A percentile compares a stretch with the other conserved stretches of the same genome.
Conservation (phyloP, 1,140 invertebrate genomes). For the Coptotermes formosanus region DNA sequence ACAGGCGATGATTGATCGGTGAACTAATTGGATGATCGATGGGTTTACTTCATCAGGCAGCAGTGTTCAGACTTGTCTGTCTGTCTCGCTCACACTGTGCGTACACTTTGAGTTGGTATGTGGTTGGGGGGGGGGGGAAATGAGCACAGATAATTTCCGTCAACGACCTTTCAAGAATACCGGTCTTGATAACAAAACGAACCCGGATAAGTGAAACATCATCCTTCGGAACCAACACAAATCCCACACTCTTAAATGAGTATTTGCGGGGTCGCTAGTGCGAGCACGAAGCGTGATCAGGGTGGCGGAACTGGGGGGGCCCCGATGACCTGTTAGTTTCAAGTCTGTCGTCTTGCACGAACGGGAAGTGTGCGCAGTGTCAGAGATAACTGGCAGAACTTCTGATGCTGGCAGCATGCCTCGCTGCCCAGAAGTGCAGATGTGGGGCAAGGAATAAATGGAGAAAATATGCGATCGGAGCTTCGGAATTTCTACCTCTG, state of each 20-base stretch:
- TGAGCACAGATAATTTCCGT: slow-evolving; percentile 29
- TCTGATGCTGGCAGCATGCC: too few relatives aligned
- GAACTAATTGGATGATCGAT: slow-evolving; percentile 40
- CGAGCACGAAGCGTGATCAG: too few relatives aligned
- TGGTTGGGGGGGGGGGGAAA: slow-evolving; percentile 27
- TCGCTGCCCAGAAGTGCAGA: too few relatives aligned
- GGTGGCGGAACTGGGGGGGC: too few relatives aligned
- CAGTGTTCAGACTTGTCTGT: background rate
- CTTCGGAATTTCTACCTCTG: too few relatives aligned
- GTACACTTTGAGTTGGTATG: background rate
- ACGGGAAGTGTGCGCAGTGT: too few relatives aligned
- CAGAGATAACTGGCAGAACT: too few relatives aligned
- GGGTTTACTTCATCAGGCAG: slow-evolving; percentile 38
- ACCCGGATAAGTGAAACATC: background rate
- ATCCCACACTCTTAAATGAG: background rate
- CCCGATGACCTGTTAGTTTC: too few relatives aligned
- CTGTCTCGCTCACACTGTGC: background rate
- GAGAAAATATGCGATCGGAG: too few relatives aligned
- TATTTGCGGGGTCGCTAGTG: too few relatives aligned
- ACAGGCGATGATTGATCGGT: slow-evolving; percentile 37
- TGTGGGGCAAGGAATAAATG: too few relatives aligned
- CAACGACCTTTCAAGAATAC: background rate
- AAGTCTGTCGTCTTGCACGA: too few relatives aligned
- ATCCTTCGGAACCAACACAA: background rate
- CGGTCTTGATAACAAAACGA: background rate